phyloP scores from a whole-genome alignment of 2,113 vertebrate species.

The Sinocyclocheilus grahami region DNA sequence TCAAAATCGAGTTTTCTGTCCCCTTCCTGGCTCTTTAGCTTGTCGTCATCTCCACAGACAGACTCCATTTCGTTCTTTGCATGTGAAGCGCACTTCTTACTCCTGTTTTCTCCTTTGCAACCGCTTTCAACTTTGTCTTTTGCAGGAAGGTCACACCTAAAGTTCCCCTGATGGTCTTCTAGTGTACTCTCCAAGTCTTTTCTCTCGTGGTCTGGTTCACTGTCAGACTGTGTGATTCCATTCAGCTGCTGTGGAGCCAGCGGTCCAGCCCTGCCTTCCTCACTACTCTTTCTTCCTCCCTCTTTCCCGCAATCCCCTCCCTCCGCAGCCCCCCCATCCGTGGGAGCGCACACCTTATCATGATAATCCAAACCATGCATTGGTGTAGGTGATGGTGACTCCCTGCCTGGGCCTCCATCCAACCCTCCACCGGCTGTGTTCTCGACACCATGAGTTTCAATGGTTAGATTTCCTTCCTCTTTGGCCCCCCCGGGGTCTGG shows the following conservation, averaged over 20 bases:
- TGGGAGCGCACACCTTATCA: conserved; percentile 57
- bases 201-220: conserved; percentile 26
- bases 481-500: conserved; percentile 57
- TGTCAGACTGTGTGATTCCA: conserved; percentile 58
- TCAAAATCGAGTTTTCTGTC: background rate
- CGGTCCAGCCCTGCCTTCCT: conserved; percentile 61
- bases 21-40: conserved; percentile 21
- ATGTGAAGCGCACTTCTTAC: background rate
- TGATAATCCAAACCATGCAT: conserved; percentile 60
- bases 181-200: conserved; percentile 6
- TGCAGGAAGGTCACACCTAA: background rate
- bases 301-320: conserved; percentile 66
- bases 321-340: conserved; percentile 64
- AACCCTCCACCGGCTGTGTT: conserved; percentile 57
- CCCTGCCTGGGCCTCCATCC: conserved; percentile 54
- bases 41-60: conserved; percentile 9
- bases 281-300: conserved; percentile 55
- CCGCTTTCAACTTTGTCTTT: background rate
- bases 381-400: conserved; percentile 70
- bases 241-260: conserved; percentile 62
- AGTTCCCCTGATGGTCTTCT: conserved; percentile 19
- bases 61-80: background rate
- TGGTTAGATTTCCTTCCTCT: conserved; percentile 61
- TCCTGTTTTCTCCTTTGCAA: background rate
- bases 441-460: conserved; percentile 50